A percentile compares a stretch with the other conserved stretches of the same genome.
Evolutionary conservation across 2,888 invertebrate species (phyloP).

Genomic region (Portevinia maculata): DNA sequence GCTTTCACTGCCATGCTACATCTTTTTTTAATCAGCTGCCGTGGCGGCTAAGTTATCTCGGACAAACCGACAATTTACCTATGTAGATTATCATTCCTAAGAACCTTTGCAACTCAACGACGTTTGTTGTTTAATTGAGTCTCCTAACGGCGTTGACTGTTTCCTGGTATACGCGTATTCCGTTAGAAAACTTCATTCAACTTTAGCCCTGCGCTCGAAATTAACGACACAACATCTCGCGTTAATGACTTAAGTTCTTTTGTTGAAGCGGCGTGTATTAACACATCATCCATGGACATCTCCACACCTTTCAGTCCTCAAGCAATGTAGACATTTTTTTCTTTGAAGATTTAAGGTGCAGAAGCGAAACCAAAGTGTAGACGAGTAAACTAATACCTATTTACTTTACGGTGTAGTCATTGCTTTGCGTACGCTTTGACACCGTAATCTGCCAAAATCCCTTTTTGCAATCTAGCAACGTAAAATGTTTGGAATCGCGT

Average conservation of each 20-base stretch:
- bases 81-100: not conserved
- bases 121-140: constrained; percentile 5
- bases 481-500: constrained; percentile 13
- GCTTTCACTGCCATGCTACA: too few species aligned
- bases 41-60: too few species aligned
- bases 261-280: not conserved
- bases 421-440: constrained; percentile 7
- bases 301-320: constrained; percentile 1
- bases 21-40: constrained; percentile 8
- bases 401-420: constrained; percentile 22
- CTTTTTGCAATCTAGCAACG: constrained; percentile 7
- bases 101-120: constrained; percentile 12
- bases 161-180: constrained; percentile 13
- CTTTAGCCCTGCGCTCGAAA: constrained; percentile 10
- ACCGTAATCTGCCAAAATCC: constrained; percentile 8
- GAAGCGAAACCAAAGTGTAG: constrained; percentile 14
- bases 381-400: constrained; percentile 7
- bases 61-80: too few species aligned
- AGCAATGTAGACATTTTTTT: constrained; percentile 21
- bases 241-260: too few species aligned
- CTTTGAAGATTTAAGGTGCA: constrained; percentile 9
- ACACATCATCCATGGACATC: constrained; percentile 8
- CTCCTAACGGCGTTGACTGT: constrained; percentile 6
- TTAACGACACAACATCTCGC: constrained; percentile 1
- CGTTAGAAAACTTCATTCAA: not conserved